Conservation (phyloP, 2,888 invertebrate species). For the Teinopalpus imperialis region DNA sequence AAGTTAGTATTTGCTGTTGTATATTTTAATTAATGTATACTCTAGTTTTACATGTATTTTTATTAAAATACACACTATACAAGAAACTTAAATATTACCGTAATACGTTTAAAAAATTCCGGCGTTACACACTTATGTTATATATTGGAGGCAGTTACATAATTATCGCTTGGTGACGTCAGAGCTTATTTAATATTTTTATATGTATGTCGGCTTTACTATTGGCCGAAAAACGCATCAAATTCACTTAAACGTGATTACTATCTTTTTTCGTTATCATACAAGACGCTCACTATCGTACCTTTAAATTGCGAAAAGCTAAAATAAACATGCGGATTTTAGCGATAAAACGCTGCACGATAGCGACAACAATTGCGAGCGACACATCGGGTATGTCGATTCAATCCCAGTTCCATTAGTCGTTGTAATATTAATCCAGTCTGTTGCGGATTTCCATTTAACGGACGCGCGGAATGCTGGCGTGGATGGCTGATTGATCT, state of each 20-base stretch:
- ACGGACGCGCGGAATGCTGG: slow-evolving; percentile 49
- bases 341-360: slow-evolving; percentile 22
- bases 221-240: too few species aligned
- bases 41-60: too few species aligned
- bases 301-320: neutral
- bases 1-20: too few species aligned
- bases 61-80: too few species aligned
- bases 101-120: too few species aligned
- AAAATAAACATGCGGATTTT: slow-evolving; percentile 11
- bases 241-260: neutral
- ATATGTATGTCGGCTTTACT: too few species aligned
- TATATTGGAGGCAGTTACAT: neutral
- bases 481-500: slow-evolving; percentile 57
- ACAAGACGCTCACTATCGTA: slow-evolving; percentile 1
- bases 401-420: slow-evolving; percentile 54
- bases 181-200: too few species aligned
- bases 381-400: slow-evolving; percentile 52
- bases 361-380: slow-evolving; percentile 33
- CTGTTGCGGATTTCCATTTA: slow-evolving; percentile 65
- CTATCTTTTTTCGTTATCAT: slow-evolving; percentile 2
- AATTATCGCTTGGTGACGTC: neutral
- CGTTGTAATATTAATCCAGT: slow-evolving; percentile 58
- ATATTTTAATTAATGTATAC: too few species aligned
- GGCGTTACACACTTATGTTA: too few species aligned
- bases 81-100: too few species aligned